These are phyloP conservation scores for Diaprepes abbreviatus DNA, from an alignment of 2,888 invertebrate species.

Conservation along the genomic window DNA sequence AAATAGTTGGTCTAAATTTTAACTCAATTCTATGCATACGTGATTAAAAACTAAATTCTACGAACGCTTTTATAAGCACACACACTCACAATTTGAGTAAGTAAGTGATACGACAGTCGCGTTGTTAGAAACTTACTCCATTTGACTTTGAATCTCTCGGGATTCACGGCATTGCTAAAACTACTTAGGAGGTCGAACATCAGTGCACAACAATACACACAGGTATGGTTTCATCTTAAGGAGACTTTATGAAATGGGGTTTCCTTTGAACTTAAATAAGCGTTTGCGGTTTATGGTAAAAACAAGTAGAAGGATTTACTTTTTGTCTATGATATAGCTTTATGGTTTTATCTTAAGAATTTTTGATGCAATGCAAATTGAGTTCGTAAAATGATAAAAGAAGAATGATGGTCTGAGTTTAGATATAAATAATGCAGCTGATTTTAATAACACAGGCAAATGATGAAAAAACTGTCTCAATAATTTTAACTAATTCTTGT, in stretches of 20 bases:
- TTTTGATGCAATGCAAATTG: no score
- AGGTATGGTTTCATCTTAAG: constrained; percentile 34
- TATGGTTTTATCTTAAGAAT: no score
- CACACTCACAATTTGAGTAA: neutral
- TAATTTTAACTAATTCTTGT: no score
- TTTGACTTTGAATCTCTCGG: constrained; percentile 27
- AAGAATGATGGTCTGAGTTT: no score
- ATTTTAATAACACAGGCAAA: no score
- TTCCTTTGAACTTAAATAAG: constrained; percentile 25
- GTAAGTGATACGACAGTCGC: constrained; percentile 20
- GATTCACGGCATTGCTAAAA: constrained; percentile 23
- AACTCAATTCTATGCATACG: neutral
- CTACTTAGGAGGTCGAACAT: constrained; percentile 37
- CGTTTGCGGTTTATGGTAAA: constrained; percentile 12
- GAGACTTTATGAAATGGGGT: constrained; percentile 26
- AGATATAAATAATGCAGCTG: no score
- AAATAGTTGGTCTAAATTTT: no score
- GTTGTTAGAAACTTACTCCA: constrained; percentile 31
- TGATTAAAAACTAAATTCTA: constrained; percentile 26
- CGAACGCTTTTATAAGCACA: constrained; percentile 17
- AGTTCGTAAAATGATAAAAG: no score
- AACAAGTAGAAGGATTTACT: constrained; percentile 2
- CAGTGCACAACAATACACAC: constrained; percentile 37
- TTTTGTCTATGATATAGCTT: no score
- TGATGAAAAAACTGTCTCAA: no score